A percentile compares a stretch with the other conserved stretches of the same genome.
These are phyloP conservation scores for Thysanoteuthis rhombus DNA, from an alignment of 2,888 invertebrate species.

Conservation along the genomic window DNA sequence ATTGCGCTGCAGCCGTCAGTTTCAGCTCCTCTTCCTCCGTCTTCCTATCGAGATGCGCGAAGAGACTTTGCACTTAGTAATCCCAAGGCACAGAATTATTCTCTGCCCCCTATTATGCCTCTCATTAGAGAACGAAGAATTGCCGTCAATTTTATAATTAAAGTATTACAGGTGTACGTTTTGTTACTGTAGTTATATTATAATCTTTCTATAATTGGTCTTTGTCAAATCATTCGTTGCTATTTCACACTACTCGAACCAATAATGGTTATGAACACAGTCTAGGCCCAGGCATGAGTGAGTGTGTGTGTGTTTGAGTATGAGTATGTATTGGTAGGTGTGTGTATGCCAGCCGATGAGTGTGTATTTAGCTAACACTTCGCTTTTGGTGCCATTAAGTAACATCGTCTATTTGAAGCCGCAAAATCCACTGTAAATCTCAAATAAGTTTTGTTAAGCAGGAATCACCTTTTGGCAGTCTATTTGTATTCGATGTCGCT, in stretches of 20 bases:
- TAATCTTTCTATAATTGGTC: conserved; percentile 12
- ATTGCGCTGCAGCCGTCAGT: not conserved
- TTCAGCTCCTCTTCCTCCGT: not conserved
- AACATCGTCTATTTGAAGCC: not conserved
- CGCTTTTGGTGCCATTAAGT: not conserved
- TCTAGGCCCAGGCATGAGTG: not conserved
- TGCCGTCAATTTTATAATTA: not conserved
- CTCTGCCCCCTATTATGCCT: not conserved
- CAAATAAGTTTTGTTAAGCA: not conserved
- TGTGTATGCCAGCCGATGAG: not conserved
- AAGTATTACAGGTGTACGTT: conserved; percentile 12
- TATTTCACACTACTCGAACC: not conserved
- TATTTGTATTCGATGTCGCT: not conserved
- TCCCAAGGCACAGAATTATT: not conserved
- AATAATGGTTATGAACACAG: not conserved
- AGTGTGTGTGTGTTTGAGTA: not conserved
- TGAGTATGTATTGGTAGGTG: not conserved
- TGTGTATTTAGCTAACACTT: not conserved
- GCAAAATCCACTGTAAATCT: not conserved
- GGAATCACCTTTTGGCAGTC: not conserved
- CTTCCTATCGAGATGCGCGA: not conserved
- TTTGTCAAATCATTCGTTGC: not conserved
- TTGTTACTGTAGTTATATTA: not conserved
- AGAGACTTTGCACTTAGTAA: not conserved
- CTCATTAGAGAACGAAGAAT: conserved; percentile 12